Conservation (phyloP, 2,113 vertebrate genomes). For the Pedionomus torquatus region DNA sequence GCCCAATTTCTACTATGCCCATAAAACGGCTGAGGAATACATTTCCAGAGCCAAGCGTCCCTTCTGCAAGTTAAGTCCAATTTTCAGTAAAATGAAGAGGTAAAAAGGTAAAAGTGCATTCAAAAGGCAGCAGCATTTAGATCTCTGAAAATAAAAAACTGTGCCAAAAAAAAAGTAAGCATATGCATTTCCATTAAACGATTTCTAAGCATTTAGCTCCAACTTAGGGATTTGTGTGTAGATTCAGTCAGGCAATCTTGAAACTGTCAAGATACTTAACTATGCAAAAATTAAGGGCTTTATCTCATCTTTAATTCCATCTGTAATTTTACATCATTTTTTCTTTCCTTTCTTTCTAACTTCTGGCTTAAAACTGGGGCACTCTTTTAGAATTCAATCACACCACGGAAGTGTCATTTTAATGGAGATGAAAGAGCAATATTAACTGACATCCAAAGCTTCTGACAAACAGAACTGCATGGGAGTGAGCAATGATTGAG, state of each 20-base stretch:
- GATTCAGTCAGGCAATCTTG: background rate
- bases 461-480: conserved; percentile 56
- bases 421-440: conserved; percentile 48
- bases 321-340: conserved; percentile 11
- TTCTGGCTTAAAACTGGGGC: background rate
- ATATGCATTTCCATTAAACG: background rate
- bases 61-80: background rate
- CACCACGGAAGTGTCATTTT: conserved; percentile 47
- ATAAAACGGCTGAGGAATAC: background rate
- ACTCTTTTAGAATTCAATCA: conserved; percentile 22
- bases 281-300: conserved; percentile 31
- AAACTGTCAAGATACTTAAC: conserved; percentile 30
- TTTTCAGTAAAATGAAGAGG: background rate
- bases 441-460: conserved; percentile 54
- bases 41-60: background rate
- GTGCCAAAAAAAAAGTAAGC: background rate
- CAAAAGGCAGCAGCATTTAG: background rate
- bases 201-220: background rate
- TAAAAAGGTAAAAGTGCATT: background rate
- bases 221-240: background rate
- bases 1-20: background rate
- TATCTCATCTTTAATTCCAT: conserved; percentile 29
- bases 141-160: background rate
- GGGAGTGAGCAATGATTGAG: conserved; percentile 52
- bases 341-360: conserved; percentile 18